A percentile compares a stretch with the other conserved stretches of the same genome.
Evolutionary conservation across 1,140 invertebrate genomes (phyloP).

Genomic region (Heliconius hermathena): DNA sequence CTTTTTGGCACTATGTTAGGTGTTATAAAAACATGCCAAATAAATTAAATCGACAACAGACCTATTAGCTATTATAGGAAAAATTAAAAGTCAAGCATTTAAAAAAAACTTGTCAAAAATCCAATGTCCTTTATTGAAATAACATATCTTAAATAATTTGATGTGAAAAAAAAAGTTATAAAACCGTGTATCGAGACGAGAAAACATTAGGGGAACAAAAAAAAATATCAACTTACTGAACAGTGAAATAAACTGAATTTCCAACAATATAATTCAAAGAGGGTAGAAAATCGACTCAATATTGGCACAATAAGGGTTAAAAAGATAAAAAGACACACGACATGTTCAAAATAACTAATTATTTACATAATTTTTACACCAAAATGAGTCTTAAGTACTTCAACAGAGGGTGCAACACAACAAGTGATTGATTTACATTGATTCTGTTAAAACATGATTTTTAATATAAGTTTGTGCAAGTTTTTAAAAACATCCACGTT

Average conservation of each 20-base stretch:
- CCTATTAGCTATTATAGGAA: background rate
- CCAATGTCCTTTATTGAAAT: constrained; percentile 18
- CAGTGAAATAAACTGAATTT: constrained; percentile 57
- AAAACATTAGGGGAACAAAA: background rate
- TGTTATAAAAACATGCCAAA: background rate
- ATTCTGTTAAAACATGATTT: constrained; percentile 17
- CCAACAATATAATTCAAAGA: constrained; percentile 49
- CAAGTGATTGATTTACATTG: constrained; percentile 32
- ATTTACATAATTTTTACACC: constrained; percentile 21
- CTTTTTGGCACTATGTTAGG: background rate
- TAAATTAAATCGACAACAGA: background rate
- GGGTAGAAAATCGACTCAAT: background rate
- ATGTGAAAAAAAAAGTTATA: constrained; percentile 4
- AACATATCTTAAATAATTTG: constrained; percentile 28
- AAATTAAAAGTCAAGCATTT: background rate
- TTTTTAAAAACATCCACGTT: constrained; percentile 9
- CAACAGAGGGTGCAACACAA: constrained; percentile 39
- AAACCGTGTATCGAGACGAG: background rate
- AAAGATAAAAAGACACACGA: background rate
- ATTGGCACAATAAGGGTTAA: constrained; percentile 7
- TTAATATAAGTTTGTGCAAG: constrained; percentile 23
- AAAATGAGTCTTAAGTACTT: constrained; percentile 38
- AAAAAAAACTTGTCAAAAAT: constrained; percentile 8
- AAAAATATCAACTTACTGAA: background rate
- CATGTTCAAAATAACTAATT: constrained; percentile 1